Conservation (phyloP, 2,113 vertebrate species). For the Eonycteris spelaea region DNA sequence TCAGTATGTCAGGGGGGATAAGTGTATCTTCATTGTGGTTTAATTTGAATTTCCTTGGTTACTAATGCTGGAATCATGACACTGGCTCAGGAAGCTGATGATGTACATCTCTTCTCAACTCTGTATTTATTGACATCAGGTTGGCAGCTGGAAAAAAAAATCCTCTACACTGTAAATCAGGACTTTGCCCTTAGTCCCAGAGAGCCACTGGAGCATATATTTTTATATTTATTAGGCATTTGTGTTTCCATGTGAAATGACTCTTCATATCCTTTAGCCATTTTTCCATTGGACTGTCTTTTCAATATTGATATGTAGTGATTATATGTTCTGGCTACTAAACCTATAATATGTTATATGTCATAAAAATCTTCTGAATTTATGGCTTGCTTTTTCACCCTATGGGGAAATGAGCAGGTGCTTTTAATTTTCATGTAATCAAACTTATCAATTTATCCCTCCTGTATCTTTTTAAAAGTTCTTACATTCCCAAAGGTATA, state of each 20-base stretch:
- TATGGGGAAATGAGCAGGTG: not conserved
- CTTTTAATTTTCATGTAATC: not conserved
- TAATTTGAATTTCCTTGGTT: not conserved
- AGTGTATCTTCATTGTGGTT: not conserved
- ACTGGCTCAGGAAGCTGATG: not conserved
- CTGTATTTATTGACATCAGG: not conserved
- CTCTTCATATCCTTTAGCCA: not conserved
- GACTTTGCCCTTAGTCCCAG: not conserved
- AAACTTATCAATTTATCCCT: not conserved
- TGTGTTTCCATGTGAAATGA: constrained; percentile 14
- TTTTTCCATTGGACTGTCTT: not conserved
- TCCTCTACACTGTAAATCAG: not conserved
- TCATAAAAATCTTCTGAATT: not conserved
- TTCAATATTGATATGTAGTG: not conserved
- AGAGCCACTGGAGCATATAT: not conserved
- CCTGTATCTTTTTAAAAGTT: not conserved
- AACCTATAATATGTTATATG: not conserved
- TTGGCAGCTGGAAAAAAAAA: not conserved
- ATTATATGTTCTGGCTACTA: not conserved
- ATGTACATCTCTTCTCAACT: not conserved
- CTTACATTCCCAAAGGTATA: not conserved
- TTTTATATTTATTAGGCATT: not conserved
- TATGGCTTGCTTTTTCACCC: not conserved
- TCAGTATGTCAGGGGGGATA: not conserved
- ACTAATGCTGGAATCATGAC: not conserved